A percentile compares a stretch with the other conserved stretches of the same genome.
phyloP scores from a whole-genome alignment of 2,888 invertebrate genomes.

The Lordiphosa fenestrarum region DNA sequence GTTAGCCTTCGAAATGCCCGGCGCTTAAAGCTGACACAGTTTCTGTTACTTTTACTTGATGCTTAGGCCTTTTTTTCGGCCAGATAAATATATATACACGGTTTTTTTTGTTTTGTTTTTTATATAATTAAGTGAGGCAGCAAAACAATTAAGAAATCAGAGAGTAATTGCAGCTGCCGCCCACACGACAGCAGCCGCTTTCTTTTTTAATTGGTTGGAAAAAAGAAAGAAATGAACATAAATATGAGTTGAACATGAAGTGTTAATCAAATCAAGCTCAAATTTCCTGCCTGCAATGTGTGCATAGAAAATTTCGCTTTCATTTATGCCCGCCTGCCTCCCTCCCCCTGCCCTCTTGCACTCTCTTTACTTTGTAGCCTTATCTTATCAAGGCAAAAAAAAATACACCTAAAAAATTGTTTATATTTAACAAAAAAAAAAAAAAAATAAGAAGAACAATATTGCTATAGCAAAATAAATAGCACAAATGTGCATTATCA shows the following conservation, averaged over 20 bases:
- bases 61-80: slow-evolving; percentile 9
- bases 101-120: too few species aligned
- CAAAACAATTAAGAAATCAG: slow-evolving; percentile 31
- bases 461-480: slow-evolving; percentile 62
- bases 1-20: slow-evolving; percentile 59
- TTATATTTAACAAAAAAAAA: slow-evolving; percentile 39
- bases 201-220: slow-evolving; percentile 29
- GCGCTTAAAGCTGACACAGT: slow-evolving; percentile 60
- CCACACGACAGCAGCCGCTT: slow-evolving; percentile 23
- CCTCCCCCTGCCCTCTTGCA: too few species aligned
- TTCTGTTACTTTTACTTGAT: slow-evolving; percentile 37
- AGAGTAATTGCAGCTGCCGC: slow-evolving; percentile 30
- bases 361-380: neutral
- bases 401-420: slow-evolving; percentile 21
- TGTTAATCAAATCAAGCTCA: too few species aligned
- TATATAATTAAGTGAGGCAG: slow-evolving; percentile 15
- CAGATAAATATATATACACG: too few species aligned
- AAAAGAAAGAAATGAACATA: neutral
- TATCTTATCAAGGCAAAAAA: slow-evolving; percentile 11
- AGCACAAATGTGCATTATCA: slow-evolving; percentile 74
- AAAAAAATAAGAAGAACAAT: slow-evolving; percentile 29
- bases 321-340: too few species aligned
- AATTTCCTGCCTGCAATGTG: too few species aligned
- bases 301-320: too few species aligned
- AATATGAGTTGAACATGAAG: too few species aligned